Evolutionary conservation across 1,140 invertebrate genomes (phyloP).

Genomic region (Leptinotarsa defecta): DNA sequence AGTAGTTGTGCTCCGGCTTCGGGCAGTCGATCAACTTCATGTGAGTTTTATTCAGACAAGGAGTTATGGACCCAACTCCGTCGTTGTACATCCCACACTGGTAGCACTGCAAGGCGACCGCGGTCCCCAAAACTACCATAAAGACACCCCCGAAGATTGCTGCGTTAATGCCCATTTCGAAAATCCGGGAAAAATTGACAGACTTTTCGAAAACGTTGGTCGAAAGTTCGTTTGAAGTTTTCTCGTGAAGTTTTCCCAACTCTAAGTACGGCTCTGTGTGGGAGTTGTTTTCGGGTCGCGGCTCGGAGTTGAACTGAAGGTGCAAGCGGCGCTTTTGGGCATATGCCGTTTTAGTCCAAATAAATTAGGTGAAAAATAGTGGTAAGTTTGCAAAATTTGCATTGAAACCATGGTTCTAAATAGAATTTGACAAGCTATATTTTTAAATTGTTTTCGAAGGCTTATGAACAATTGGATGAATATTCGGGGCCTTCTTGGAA

Average conservation of each 20-base stretch:
- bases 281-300: conserved; percentile 27
- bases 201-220: not conserved
- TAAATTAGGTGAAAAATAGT: too few species aligned
- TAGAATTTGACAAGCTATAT: too few species aligned
- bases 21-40: conserved; percentile 71
- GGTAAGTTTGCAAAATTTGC: too few species aligned
- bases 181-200: not conserved
- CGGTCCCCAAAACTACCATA: conserved; percentile 17
- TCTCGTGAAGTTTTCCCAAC: not conserved
- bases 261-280: not conserved
- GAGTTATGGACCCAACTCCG: conserved; percentile 79
- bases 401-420: too few species aligned
- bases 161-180: conserved; percentile 7
- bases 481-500: too few species aligned
- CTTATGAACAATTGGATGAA: too few species aligned
- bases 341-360: not conserved
- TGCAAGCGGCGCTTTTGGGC: not conserved
- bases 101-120: conserved; percentile 68
- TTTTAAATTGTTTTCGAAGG: too few species aligned
- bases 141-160: conserved; percentile 9
- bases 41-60: conserved; percentile 75
- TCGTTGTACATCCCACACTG: conserved; percentile 81
- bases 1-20: conserved; percentile 64
- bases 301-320: conserved; percentile 25
- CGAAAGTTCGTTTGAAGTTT: not conserved